Percentiles rank a stretch among this genome's conserved stretches.
Conservation (phyloP, 2,797 vertebrate species). For the Scarus forsteni region DNA sequence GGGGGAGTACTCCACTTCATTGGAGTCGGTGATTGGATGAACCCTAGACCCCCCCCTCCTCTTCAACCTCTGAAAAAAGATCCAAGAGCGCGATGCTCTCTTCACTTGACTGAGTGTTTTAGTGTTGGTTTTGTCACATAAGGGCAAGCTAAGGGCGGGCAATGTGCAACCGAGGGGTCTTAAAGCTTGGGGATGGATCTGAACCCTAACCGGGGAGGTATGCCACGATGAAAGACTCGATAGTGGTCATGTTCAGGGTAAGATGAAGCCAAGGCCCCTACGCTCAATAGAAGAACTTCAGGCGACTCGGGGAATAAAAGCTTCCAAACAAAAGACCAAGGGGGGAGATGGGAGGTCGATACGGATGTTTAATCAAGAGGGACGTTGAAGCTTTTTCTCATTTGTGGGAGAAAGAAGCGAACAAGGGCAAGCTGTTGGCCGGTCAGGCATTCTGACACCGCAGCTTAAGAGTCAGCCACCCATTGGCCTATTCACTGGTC, state of each 20-base stretch:
- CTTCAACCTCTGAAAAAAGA: slow-evolving; percentile 30
- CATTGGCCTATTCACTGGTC: slow-evolving; percentile 74
- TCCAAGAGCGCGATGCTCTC: slow-evolving; percentile 43
- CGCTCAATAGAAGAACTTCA: slow-evolving; percentile 32
- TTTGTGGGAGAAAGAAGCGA: slow-evolving; percentile 66
- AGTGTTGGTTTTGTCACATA: slow-evolving; percentile 58
- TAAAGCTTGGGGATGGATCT: slow-evolving; percentile 9
- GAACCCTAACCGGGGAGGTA: background rate
- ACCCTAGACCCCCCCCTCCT: slow-evolving; percentile 26
- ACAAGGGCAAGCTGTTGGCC: slow-evolving; percentile 64
- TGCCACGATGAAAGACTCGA: slow-evolving; percentile 35
- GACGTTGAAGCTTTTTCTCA: slow-evolving; percentile 67
- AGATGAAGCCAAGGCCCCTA: slow-evolving; percentile 12
- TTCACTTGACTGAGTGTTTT: slow-evolving; percentile 64
- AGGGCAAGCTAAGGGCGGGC: slow-evolving; percentile 46
- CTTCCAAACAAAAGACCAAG: slow-evolving; percentile 68
- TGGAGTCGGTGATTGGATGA: slow-evolving; percentile 75
- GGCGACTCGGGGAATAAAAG: slow-evolving; percentile 46
- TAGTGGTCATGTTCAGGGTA: slow-evolving; percentile 8
- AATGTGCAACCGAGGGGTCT: slow-evolving; percentile 17
- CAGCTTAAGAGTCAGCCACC: slow-evolving; percentile 66
- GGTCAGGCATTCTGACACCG: slow-evolving; percentile 73
- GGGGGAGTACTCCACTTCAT: slow-evolving; percentile 72
- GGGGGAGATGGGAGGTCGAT: slow-evolving; percentile 67
- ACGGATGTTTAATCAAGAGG: slow-evolving; percentile 72